phyloP scores from a whole-genome alignment of 2,888 invertebrate species.

The Oeneis ivallda region DNA sequence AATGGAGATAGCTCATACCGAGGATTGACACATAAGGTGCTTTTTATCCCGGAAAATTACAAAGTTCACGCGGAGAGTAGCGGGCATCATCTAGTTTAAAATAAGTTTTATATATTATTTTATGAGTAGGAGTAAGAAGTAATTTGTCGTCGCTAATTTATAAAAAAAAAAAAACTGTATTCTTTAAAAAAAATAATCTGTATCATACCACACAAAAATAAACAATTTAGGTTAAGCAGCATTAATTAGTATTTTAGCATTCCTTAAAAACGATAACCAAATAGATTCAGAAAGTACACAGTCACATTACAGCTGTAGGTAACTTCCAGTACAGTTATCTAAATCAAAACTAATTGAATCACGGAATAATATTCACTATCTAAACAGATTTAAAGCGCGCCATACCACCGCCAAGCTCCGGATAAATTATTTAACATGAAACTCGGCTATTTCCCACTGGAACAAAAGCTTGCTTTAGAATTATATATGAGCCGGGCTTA shows the following conservation, averaged over 20 bases:
- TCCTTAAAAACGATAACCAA: constrained; percentile 1
- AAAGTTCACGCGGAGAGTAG: no score
- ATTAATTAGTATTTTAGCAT: not conserved
- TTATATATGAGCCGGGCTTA: constrained; percentile 80
- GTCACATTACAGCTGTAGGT: constrained; percentile 1
- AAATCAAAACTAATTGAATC: constrained; percentile 38
- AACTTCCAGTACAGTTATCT: constrained; percentile 39
- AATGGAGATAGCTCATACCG: no score
- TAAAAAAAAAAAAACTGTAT: no score
- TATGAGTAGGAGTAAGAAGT: no score
- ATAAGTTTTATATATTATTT: no score
- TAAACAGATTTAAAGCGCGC: constrained; percentile 43
- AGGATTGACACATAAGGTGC: no score
- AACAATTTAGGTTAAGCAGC: no score
- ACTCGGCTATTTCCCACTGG: constrained; percentile 77
- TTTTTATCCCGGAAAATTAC: no score
- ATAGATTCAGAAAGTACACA: constrained; percentile 1
- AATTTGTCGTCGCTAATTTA: no score
- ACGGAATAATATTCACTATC: constrained; percentile 35
- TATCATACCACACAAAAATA: no score
- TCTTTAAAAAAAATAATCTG: no score
- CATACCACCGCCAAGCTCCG: constrained; percentile 44
- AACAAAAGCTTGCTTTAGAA: constrained; percentile 79
- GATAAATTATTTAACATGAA: constrained; percentile 73
- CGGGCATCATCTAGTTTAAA: no score